Percentiles rank a stretch among this genome's conserved stretches.
These are phyloP conservation scores for Bungarus multicinctus DNA, from an alignment of 2,113 vertebrate genomes.

Conservation along the genomic window DNA sequence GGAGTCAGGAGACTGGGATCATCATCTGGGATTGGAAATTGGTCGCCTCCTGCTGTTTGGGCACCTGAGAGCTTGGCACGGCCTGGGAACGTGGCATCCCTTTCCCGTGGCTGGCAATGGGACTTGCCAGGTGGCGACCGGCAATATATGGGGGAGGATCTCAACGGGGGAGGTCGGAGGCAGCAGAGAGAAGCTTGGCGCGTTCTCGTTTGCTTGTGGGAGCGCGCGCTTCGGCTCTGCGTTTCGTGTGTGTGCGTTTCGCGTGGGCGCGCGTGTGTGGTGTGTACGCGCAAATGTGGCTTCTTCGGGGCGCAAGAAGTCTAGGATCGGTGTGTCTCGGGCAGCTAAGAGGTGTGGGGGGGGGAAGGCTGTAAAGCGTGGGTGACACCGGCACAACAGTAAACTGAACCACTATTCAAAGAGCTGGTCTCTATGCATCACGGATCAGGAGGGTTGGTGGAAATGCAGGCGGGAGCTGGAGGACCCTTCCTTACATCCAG, in stretches of 20 bases:
- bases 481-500: neutral
- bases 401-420: neutral
- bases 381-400: neutral
- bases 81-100: neutral
- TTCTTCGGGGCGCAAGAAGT: neutral
- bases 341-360: neutral
- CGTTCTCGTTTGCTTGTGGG: neutral
- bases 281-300: neutral
- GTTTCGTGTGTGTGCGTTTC: neutral
- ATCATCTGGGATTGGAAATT: neutral
- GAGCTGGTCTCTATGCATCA: neutral
- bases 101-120: neutral
- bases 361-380: neutral
- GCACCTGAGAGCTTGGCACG: neutral
- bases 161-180: neutral
- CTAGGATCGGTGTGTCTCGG: neutral
- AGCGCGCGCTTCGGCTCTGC: neutral
- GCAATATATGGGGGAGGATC: slow-evolving; percentile 1
- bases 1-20: neutral
- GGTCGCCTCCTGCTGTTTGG: neutral
- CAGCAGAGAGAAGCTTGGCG: neutral
- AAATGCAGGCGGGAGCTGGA: neutral
- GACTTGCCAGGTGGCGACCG: neutral
- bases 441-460: neutral
- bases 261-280: neutral